These are phyloP conservation scores for Augochlora pura DNA, from an alignment of 1,140 invertebrate genomes.

Conservation along the genomic window DNA sequence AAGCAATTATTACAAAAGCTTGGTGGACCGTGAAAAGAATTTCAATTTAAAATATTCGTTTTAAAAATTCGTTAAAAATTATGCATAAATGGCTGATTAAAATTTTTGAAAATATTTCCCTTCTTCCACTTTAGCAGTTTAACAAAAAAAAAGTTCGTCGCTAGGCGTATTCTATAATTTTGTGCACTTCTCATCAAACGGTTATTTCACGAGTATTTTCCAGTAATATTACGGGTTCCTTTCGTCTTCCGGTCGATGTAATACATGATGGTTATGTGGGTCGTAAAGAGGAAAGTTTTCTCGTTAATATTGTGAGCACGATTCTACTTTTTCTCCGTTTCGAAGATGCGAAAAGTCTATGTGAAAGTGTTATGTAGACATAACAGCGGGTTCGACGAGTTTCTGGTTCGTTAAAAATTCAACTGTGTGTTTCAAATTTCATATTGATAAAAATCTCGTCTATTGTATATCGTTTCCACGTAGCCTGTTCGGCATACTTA, in stretches of 20 bases:
- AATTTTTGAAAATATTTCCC: no score
- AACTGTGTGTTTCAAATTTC: neutral
- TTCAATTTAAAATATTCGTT: no score
- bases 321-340: neutral
- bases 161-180: neutral
- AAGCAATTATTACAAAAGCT: no score
- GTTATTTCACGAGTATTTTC: neutral
- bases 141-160: neutral
- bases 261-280: neutral
- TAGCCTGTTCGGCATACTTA: no score
- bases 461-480: no score
- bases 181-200: no score
- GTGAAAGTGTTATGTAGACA: conserved; percentile 12
- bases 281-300: conserved; percentile 1
- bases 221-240: neutral
- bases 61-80: no score
- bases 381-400: neutral
- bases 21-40: no score
- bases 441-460: no score
- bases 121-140: neutral
- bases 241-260: neutral
- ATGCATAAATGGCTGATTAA: no score
- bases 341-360: neutral
- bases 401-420: neutral
- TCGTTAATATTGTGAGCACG: neutral